Percentiles rank a stretch among this genome's conserved stretches.
These are phyloP conservation scores for Drosophila triauraria DNA, from an alignment of 1,140 invertebrate species.

Conservation along the genomic window DNA sequence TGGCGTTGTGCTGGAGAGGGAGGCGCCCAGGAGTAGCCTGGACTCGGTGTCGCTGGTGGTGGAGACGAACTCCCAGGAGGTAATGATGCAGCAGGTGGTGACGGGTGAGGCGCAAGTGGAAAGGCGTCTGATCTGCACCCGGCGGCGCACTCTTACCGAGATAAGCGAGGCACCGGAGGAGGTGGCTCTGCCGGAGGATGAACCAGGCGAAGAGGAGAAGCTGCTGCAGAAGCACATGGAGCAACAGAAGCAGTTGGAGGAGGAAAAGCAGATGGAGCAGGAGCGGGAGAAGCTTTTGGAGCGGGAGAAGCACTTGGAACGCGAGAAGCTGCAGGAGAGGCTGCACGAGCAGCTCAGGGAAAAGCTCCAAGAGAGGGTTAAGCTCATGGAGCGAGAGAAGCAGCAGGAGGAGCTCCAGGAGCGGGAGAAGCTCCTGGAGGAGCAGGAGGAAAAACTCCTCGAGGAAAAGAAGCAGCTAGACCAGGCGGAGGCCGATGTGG, in stretches of 20 bases:
- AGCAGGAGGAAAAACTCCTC: neutral
- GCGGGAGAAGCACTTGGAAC: constrained; percentile 32
- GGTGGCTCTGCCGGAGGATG: constrained; percentile 10
- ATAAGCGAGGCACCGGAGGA: constrained; percentile 56
- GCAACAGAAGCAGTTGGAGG: neutral
- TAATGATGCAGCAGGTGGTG: constrained; percentile 19
- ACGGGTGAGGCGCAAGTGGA: constrained; percentile 30
- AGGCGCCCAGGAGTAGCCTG: constrained; percentile 9
- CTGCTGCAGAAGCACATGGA: constrained; percentile 7
- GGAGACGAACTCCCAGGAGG: constrained; percentile 34
- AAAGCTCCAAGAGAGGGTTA: constrained; percentile 19
- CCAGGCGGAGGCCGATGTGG: constrained; percentile 58
- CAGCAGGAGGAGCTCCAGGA: neutral
- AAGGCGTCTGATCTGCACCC: constrained; percentile 47
- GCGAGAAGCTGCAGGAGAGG: constrained; percentile 18
- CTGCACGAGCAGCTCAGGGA: constrained; percentile 13
- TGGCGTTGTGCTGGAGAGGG: constrained; percentile 18
- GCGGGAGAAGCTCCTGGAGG: neutral
- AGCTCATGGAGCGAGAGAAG: constrained; percentile 6
- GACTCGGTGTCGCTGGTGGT: constrained; percentile 47
- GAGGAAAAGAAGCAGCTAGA: neutral
- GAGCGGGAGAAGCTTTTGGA: constrained; percentile 4
- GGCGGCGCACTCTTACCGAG: constrained; percentile 53
- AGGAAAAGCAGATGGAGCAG: neutral
- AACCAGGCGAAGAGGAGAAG: neutral